These are phyloP conservation scores for Neoarius graeffei DNA, from an alignment of 2,113 vertebrate species.

Conservation along the genomic window DNA sequence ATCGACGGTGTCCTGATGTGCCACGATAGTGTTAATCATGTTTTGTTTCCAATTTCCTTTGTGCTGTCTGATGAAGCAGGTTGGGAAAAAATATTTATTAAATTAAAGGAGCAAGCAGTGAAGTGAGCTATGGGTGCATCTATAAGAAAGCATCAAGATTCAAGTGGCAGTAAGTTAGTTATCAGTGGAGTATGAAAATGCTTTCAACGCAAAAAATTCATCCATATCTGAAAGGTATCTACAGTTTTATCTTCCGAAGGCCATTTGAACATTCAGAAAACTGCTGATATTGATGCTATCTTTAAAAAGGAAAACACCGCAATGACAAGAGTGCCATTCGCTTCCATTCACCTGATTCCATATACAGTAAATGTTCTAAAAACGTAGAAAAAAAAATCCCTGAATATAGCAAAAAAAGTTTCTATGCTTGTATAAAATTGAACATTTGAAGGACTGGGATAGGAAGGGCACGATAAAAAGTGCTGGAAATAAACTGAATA, in stretches of 20 bases:
- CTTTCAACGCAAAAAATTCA: background rate
- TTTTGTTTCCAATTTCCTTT: background rate
- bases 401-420: background rate
- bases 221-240: background rate
- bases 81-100: constrained; percentile 25
- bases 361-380: background rate
- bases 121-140: background rate
- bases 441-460: background rate
- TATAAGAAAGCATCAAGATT: constrained; percentile 14
- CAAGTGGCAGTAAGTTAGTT: background rate
- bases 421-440: background rate
- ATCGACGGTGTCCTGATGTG: constrained; percentile 13
- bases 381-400: background rate
- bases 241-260: background rate
- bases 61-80: constrained; percentile 28
- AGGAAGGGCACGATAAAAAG: background rate
- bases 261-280: background rate
- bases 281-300: constrained; percentile 1
- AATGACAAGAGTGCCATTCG: background rate
- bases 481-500: background rate
- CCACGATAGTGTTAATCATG: background rate
- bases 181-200: constrained; percentile 11
- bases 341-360: background rate
- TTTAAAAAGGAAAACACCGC: background rate
- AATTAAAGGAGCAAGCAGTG: constrained; percentile 18